Evolutionary conservation across 1,140 invertebrate species (phyloP).

Genomic region (Andrena cerasifolii): DNA sequence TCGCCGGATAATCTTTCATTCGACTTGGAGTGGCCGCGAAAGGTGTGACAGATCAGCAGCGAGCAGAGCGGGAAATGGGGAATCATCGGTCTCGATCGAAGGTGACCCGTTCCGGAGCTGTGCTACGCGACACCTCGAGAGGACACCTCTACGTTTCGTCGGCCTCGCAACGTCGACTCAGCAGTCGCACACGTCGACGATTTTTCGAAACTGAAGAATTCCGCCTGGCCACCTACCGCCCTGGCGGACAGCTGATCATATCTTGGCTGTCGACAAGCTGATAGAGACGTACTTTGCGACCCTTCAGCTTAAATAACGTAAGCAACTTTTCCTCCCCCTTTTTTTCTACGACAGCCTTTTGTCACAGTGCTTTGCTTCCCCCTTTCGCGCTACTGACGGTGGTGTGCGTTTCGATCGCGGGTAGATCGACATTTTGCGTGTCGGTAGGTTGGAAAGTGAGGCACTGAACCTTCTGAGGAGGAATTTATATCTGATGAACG

Average conservation of each 20-base stretch:
- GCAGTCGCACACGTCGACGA: conserved; percentile 34
- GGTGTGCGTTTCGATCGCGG: background rate
- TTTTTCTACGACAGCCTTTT: background rate
- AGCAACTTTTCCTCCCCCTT: conserved; percentile 15
- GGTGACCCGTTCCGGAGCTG: background rate
- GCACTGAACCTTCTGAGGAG: no score
- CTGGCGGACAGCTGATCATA: conserved; percentile 44
- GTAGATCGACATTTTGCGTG: background rate
- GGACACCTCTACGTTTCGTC: conserved; percentile 9
- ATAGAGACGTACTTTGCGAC: background rate
- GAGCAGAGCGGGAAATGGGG: background rate
- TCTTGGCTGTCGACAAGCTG: conserved; percentile 18
- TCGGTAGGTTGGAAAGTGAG: background rate
- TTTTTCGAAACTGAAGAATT: conserved; percentile 33
- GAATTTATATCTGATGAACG: no score
- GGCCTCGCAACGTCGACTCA: conserved; percentile 33
- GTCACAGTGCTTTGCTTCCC: background rate
- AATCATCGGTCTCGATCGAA: conserved; percentile 15
- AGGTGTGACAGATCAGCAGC: conserved; percentile 18
- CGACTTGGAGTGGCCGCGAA: background rate
- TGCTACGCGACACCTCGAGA: background rate
- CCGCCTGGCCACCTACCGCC: conserved; percentile 19
- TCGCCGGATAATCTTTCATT: background rate
- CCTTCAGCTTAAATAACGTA: conserved; percentile 21
- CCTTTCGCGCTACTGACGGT: background rate